Evolutionary conservation across 2,113 vertebrate genomes (phyloP), one percentile per base, ranked within the genome.

Genomic region (Anarhynchus alexandrinus): DNA sequence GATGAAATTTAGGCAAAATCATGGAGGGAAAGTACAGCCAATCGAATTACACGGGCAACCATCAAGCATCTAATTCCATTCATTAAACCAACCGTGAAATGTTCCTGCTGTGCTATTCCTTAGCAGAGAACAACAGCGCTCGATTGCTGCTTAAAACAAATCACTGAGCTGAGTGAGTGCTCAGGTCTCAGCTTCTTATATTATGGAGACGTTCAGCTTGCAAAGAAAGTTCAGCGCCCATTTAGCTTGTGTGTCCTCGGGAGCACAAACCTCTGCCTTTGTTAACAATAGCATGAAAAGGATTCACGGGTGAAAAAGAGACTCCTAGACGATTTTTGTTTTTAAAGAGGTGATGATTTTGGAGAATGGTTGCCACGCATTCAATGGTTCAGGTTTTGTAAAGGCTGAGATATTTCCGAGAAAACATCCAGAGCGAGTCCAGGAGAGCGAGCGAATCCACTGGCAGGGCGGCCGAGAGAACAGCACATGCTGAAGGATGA

Each of bases 191-290:
- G 69, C 64, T 85, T 82, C 66, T 85, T 19, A 4, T 13, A 61
- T 32, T 23, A 34, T 12, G 38, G 82, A 69, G 81, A 79, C 1
- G 3, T 94, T 82, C 26, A 27, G 27, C 30, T 84, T 66, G 57
- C n/a, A 83, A 86, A 83, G 73, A 30, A 92, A 96, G 61, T 59
- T 80, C 67, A 42, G 36, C 34, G 55, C 82, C 89, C 65, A 30
- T 86, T 95, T 92, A 94, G 57, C 91, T 92, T 71, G 59, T 16
- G n/a, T 29, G 79, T 80, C 76, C 94, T 96, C 6, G 2, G 92
- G 96, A 97, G 86, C 72, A 57, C 62, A 80, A 94, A 88, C 67
- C 82, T 94, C 93, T 88, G 95, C 78, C 70, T 93, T 29, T 85
- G 78, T 70, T 93, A 93, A 93, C 96, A 91, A 93, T 42, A 86